Base-by-base conservation (phyloP, 2,797 vertebrate genomes). In the Anguilla anguilla region DNA sequence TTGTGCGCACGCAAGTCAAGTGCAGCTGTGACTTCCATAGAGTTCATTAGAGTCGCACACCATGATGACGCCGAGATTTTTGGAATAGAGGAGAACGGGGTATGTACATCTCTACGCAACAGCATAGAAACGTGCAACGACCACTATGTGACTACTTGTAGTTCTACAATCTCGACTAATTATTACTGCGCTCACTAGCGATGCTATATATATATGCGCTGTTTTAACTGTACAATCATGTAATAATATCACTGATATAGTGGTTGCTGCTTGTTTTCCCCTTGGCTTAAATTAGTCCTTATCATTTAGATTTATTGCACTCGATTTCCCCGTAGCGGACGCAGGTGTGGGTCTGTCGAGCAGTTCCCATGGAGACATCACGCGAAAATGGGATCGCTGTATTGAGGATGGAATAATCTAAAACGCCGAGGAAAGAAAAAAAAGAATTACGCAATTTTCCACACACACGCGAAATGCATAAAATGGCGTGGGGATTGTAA, bases 231-330 rank as follows among this genome's bases (percentile, higher is more conserved):
- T 43, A 2, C 19, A 43, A 15, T 39, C 31, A 5, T 46, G 39
- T 17, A 3, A 11, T 17, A 3, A 11, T 3, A 31, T 11, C 69
- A 74, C 11, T 31, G 69, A 31, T 74, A 31, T 35, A 31, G 31
- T 64, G 19, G 35, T 39, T 46, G 35, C 31, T 43, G 3, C 28
- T 39, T 2, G 9, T 19, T 43, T 22, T 0, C 28, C 13, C 6
- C 4, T 79, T 39, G 15, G 3, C 46, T 43, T 15, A 39, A 39
- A 79, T 46, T 79, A 19, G 39, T 79, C 11, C 7, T 28, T 10
- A 69, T 77, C 39, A 77, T 39, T 51, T 83, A 83, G n/a, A 81
- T 81, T 43, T 43, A 81, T 81, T 53, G 43, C 81, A n/a, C 11
- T 51, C 46, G 22, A 53, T 7, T 83, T n/a, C 81, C 74, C 49